A percentile compares a stretch with the other conserved stretches of the same genome.
Conservation (phyloP, 2,113 vertebrate species). For the Limnothrissa miodon region DNA sequence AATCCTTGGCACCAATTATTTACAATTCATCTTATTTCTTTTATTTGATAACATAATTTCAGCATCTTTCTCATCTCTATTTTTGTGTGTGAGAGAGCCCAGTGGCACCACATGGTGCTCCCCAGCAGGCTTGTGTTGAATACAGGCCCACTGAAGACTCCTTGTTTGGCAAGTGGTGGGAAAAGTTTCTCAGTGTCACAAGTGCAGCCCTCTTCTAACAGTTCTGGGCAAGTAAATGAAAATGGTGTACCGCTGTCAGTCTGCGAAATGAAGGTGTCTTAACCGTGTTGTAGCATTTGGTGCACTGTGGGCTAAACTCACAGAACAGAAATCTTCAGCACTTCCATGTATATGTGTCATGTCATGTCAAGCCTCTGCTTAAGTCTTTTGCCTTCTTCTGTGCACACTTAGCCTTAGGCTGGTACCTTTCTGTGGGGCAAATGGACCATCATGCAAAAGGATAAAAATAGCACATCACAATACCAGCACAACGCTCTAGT, state of each 20-base stretch:
- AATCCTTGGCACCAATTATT: neutral
- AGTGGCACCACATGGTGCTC: neutral
- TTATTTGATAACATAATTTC: neutral
- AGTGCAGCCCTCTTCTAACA: neutral
- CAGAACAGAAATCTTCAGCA: neutral
- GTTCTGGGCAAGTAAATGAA: neutral
- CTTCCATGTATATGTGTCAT: neutral
- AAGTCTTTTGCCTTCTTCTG: neutral
- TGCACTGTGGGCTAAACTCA: neutral
- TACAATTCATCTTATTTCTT: neutral
- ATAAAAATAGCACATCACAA: conserved; percentile 35
- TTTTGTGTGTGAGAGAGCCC: neutral
- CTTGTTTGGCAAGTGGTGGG: no score
- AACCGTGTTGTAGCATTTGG: neutral
- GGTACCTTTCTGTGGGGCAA: conserved; percentile 13
- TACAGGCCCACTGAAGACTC: neutral
- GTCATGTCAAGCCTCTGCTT: neutral
- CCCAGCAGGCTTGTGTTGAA: neutral
- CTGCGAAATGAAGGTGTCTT: neutral
- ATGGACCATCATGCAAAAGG: conserved; percentile 19
- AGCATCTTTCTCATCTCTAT: neutral
- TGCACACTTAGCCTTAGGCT: neutral
- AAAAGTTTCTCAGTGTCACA: no score
- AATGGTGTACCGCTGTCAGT: neutral
- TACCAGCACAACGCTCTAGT: conserved; percentile 24